Conservation (phyloP, 2,888 invertebrate genomes). For the Tigriopus californicus region DNA sequence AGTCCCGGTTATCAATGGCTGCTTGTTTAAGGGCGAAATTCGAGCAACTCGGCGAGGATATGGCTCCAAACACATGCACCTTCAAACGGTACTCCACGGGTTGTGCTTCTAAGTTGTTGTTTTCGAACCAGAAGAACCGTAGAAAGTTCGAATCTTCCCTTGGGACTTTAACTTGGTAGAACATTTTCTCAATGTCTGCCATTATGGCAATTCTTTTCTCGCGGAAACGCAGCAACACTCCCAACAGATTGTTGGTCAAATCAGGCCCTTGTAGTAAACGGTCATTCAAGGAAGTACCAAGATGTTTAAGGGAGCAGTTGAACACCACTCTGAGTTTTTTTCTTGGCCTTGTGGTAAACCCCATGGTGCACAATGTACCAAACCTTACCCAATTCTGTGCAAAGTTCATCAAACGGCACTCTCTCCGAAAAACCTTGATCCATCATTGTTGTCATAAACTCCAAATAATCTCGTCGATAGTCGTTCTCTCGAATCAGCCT, state of each 20-base stretch:
- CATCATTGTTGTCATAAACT: constrained; percentile 8
- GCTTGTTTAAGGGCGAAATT: neutral
- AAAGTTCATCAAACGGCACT: neutral
- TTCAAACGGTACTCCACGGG: neutral
- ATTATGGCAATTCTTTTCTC: neutral
- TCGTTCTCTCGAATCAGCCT: neutral
- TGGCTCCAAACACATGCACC: too few species aligned
- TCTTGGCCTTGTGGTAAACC: neutral
- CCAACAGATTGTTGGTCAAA: neutral
- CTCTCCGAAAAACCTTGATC: neutral
- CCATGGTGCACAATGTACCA: constrained; percentile 4
- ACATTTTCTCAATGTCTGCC: constrained; percentile 2
- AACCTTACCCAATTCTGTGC: neutral
- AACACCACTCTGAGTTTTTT: constrained; percentile 1
- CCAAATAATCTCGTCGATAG: neutral
- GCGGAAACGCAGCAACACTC: neutral
- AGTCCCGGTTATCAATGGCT: neutral
- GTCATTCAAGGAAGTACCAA: neutral
- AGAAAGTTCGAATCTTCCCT: neutral
- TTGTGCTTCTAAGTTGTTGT: neutral
- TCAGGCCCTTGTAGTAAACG: neutral
- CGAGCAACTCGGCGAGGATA: too few species aligned
- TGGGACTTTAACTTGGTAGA: neutral
- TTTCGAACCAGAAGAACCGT: neutral
- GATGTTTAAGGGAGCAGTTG: neutral